Conservation (phyloP, 2,113 vertebrate species). For the Delphinus delphis region DNA sequence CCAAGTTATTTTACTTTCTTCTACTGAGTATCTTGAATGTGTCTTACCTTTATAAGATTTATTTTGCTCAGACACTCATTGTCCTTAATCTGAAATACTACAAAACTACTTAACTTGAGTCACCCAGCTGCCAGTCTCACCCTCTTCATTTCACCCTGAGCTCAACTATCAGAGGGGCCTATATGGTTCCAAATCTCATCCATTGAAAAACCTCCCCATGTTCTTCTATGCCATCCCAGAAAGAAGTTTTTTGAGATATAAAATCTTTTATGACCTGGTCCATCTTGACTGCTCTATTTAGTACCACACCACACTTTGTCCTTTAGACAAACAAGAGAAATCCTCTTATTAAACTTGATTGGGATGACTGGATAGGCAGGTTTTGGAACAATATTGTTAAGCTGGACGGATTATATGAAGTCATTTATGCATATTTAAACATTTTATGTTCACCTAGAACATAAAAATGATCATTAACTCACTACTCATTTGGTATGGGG, state of each 20-base stretch:
- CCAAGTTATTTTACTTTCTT: background rate
- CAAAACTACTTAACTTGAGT: background rate
- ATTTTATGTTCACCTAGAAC: background rate
- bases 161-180: background rate
- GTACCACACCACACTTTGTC: background rate
- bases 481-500: background rate
- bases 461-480: background rate
- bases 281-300: background rate
- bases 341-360: background rate
- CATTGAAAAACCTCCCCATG: background rate
- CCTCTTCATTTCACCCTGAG: background rate
- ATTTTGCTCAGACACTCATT: background rate
- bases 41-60: background rate
- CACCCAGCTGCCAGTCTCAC: background rate
- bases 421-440: background rate
- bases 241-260: background rate
- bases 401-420: background rate
- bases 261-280: background rate
- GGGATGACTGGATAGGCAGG: background rate
- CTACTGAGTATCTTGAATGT: background rate
- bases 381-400: background rate
- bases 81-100: background rate
- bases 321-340: background rate
- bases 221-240: background rate
- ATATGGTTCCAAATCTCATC: background rate